Conservation (phyloP, 2,113 vertebrate species). For the Oryctolagus cuniculus region DNA sequence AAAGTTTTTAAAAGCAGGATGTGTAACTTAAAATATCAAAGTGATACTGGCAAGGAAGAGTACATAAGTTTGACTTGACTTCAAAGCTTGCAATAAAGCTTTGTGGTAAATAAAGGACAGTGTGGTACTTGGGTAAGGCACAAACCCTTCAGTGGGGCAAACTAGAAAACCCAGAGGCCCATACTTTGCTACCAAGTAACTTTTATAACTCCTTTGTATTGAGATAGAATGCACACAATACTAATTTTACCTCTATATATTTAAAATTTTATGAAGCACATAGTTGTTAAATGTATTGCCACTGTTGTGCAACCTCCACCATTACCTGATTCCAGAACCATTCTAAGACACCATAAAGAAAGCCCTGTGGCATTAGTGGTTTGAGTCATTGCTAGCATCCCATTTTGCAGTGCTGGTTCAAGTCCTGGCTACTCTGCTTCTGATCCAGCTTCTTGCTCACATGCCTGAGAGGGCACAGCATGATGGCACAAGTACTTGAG, state of each 20-base stretch:
- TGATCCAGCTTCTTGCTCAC: too few species aligned
- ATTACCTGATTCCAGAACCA: neutral
- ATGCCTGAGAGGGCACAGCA: too few species aligned
- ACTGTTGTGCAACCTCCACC: neutral
- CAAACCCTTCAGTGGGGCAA: neutral
- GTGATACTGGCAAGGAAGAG: neutral
- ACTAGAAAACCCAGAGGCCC: neutral
- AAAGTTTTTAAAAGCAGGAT: neutral
- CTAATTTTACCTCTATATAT: neutral
- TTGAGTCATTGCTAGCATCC: too few species aligned
- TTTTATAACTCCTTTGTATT: neutral
- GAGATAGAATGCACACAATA: neutral
- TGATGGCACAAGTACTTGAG: too few species aligned
- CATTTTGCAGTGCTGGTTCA: too few species aligned
- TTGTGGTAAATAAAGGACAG: neutral
- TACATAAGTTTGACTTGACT: slow-evolving; percentile 2
- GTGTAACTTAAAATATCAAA: neutral
- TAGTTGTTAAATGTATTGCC: neutral
- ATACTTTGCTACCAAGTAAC: neutral
- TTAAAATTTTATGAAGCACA: neutral
- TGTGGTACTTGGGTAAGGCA: neutral
- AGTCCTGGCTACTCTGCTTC: too few species aligned
- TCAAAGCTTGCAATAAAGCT: neutral
- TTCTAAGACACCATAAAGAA: neutral
- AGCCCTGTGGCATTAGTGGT: neutral